phyloP scores from a whole-genome alignment of 2,113 vertebrate genomes.

The Hyla sarda region DNA sequence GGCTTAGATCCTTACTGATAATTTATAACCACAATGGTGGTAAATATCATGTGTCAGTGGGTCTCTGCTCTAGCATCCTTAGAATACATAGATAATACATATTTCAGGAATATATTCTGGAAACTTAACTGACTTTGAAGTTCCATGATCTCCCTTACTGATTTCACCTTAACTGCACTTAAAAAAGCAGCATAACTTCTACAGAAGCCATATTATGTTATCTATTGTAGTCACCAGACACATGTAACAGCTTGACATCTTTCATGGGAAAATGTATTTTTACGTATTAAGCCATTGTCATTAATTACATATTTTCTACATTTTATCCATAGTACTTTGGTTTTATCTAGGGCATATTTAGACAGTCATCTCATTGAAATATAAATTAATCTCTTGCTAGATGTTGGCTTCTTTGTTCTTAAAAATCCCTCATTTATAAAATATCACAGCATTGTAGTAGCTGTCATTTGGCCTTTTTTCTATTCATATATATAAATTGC shows the following conservation, averaged over 20 bases:
- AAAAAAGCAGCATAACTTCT: not conserved
- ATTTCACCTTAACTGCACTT: not conserved
- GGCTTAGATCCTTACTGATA: too few relatives aligned
- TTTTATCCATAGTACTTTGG: conserved; percentile 2
- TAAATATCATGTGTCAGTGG: too few relatives aligned
- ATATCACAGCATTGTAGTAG: conserved; percentile 33
- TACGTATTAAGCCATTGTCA: not conserved
- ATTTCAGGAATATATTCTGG: not conserved
- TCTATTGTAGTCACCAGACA: not conserved
- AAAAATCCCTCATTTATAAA: conserved; percentile 43
- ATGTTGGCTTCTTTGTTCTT: conserved; percentile 36
- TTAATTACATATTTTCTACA: conserved; percentile 4
- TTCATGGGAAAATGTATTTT: not conserved
- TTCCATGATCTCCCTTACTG: not conserved
- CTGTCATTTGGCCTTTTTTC: not conserved
- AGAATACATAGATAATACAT: too few relatives aligned
- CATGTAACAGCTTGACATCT: conserved; percentile 7
- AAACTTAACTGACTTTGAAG: not conserved
- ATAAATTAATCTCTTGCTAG: not conserved
- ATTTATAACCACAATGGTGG: too few relatives aligned
- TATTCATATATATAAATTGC: not conserved
- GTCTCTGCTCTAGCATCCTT: too few relatives aligned
- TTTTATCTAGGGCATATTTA: conserved; percentile 25
- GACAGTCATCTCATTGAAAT: conserved; percentile 19
- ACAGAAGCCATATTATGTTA: not conserved